Base-by-base conservation (phyloP, 2,797 vertebrate species). In the Girardinus metallicus region DNA sequence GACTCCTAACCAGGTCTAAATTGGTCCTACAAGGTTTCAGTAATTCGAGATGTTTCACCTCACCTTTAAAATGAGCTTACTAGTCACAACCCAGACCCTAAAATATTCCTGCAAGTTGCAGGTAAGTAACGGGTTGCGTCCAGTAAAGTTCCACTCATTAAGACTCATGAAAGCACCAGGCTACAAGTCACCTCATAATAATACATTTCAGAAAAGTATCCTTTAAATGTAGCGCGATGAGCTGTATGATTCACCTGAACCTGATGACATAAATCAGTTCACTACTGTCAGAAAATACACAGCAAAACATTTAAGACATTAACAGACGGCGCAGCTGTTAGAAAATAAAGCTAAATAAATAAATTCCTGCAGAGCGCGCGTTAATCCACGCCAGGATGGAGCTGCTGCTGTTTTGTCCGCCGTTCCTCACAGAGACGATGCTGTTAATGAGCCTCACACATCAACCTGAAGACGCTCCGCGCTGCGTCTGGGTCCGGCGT, bases 401-500 rank as follows among this genome's bases (percentile, higher is more conserved):
- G 88, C n/a, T 5, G 8, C 79, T 73, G 86, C 29, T 82, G 86
- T 57, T 87, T 86, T 82, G 77, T 88, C 49, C 75, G 53, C 83
- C 83, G 85, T 80, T 74, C 71, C 79, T 88, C 83, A 83, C 29
- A 79, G 79, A 91, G 87, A 90, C 87, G 86, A 86, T 84, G 80
- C 80, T 89, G 88, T 89, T 91, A 90, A 92, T 90, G 88, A 91
- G 88, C 74, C 89, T 86, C 85, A 90, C 85, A 90, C 3, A 89
- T 89, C 88, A 90, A 82, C 31, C 62, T 64, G 31, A 64, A 34
- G 31, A 3, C 16, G 18, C 34, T 21, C 3, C 16, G 21, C 3
- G 34, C 62, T 64, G 31, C 29, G 29, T 6, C 29, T 5, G 5
- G 57, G 26, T 13, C 15, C n/a, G 12, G 57, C 23, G n/a, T 12